Base-by-base conservation (phyloP, 1,140 invertebrate species). In the Aphidius gifuensis region DNA sequence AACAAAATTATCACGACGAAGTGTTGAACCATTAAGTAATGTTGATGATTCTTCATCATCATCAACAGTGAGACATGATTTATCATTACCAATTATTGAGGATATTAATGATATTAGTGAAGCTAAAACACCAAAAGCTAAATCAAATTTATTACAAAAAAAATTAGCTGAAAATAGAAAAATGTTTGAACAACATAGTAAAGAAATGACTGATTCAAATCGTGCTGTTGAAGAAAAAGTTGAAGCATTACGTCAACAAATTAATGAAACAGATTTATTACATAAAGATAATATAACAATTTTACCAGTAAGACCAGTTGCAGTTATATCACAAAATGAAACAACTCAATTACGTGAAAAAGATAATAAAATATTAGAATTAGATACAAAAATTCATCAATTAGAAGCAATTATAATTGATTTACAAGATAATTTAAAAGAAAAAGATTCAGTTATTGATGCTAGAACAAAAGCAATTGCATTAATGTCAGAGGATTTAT, bases 391-490 rank as follows among this genome's bases (percentile, higher is more conserved):
- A 74, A 83, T 88, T 60, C 75, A 82, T 64, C 84, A 86, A 73
- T 74, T 90, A 65, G 87, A 91, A 73, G 84, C 83, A 8, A 83
- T 80, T 64, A 82, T 90, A 54, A 70, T 90, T 44, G 88, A 90
- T 77, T 80, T 90, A 58, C 86, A 88, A 80, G 92, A 93, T 78
- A 90, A 88, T 77, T 82, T 93, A 21, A 88, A 88, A 71, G 92
- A 94, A 72, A 94, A 94, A 76, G 91, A 93, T 75, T 88, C 89
- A 70, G 89, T 95, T 49, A 92, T 94, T 71, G 86, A 91, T 76
- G 88, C 92, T 9, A 86, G 92, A 76, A 93, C 90, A 66, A 87
- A 88, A 79, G 92, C 92, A 21, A 86, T 90, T 44, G 86, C 88
- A n/a, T 78, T 92, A 59, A 87, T 91, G 83, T 87, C 89, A 6